Evolutionary conservation across 2,113 vertebrate species (phyloP).

Genomic region (Actenoides lindsayi): DNA sequence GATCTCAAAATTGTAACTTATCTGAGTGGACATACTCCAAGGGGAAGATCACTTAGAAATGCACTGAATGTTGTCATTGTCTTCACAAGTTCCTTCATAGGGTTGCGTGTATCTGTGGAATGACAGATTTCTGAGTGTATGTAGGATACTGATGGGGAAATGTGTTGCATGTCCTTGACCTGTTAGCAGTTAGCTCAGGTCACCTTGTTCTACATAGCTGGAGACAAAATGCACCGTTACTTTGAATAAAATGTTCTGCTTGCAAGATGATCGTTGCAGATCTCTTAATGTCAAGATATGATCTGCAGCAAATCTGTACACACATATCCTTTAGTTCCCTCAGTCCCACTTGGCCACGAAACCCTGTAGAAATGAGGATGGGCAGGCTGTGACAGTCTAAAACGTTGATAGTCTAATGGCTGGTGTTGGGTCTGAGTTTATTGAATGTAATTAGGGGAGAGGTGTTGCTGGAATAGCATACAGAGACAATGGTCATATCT

Average conservation of each 20-base stretch:
- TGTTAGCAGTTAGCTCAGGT: neutral
- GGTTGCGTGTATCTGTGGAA: neutral
- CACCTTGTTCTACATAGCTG: neutral
- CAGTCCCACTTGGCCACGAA: neutral
- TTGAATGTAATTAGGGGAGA: neutral
- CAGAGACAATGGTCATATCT: neutral
- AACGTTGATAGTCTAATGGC: neutral
- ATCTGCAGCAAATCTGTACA: neutral
- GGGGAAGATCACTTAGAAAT: neutral
- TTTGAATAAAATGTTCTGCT: neutral
- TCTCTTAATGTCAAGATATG: neutral
- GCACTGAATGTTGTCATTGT: neutral
- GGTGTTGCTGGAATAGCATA: neutral
- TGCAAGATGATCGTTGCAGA: neutral
- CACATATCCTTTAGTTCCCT: neutral
- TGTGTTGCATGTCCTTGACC: neutral
- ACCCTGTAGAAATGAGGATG: neutral
- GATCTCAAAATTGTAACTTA: neutral
- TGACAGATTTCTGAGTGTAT: neutral
- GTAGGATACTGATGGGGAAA: neutral
- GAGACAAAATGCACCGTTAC: neutral
- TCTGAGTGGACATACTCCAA: neutral
- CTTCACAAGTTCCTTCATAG: neutral
- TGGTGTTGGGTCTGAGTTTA: neutral
- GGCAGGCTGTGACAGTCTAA: neutral